Evolutionary conservation across 2,888 invertebrate species (phyloP).

Genomic region (Schizaphis graminum): DNA sequence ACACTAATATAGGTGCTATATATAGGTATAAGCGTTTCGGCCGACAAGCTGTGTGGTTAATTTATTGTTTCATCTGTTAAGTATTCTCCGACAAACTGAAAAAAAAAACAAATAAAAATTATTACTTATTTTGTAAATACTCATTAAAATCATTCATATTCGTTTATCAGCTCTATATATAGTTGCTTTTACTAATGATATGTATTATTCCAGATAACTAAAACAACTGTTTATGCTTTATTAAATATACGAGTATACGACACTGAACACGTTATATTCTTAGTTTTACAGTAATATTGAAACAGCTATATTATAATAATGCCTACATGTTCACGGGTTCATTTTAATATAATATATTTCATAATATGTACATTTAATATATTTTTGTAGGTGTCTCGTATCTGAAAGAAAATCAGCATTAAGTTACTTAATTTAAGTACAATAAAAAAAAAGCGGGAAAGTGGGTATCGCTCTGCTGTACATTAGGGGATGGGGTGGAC

Average conservation of each 20-base stretch:
- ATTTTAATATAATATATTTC: neutral
- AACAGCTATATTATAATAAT: constrained; percentile 28
- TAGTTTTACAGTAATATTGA: neutral
- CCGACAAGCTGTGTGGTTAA: neutral
- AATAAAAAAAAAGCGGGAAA: constrained; percentile 6
- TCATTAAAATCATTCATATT: constrained; percentile 31
- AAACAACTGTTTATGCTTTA: neutral
- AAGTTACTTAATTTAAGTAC: too few relatives aligned
- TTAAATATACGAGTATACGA: neutral
- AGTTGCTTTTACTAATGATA: constrained; percentile 44
- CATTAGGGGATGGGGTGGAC: too few relatives aligned
- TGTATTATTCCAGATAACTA: constrained; percentile 37
- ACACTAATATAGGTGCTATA: neutral
- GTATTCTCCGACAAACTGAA: neutral
- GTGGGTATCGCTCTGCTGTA: too few relatives aligned
- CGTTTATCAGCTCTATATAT: neutral
- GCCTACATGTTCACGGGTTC: neutral
- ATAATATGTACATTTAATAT: neutral
- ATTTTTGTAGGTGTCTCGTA: constrained; percentile 11
- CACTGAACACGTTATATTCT: neutral
- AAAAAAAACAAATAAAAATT: constrained; percentile 29
- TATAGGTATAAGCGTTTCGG: neutral
- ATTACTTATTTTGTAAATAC: constrained; percentile 27
- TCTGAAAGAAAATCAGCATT: constrained; percentile 34
- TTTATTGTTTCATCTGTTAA: constrained; percentile 36